A percentile compares a stretch with the other conserved stretches of the same genome.
Evolutionary conservation across 2,797 vertebrate genomes (phyloP).

Genomic region (Epinephelus awoara): DNA sequence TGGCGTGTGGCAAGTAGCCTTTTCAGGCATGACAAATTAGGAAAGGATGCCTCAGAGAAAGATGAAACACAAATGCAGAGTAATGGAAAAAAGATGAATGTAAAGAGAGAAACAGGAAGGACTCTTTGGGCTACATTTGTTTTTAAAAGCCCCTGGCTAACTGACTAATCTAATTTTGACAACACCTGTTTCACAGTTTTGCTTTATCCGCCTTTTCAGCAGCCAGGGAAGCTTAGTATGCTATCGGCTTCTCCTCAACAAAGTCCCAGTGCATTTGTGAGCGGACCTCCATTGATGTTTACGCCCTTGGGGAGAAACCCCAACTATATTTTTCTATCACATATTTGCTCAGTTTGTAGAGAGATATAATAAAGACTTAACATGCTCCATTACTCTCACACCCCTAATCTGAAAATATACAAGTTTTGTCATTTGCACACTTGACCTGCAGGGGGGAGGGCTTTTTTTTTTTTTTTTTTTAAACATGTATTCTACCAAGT

Average conservation of each 20-base stretch:
- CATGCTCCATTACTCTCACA: neutral
- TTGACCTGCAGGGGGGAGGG: neutral
- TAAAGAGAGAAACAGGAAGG: conserved; percentile 8
- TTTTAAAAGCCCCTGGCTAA: conserved; percentile 45
- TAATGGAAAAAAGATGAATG: conserved; percentile 25
- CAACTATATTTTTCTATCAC: conserved; percentile 18
- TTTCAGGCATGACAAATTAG: conserved; percentile 21
- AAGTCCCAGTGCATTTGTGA: conserved; percentile 31
- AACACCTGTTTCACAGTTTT: conserved; percentile 50
- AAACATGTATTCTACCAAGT: neutral
- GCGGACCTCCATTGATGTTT: conserved; percentile 38
- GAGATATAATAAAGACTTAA: conserved; percentile 26
- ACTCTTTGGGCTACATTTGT: conserved; percentile 24
- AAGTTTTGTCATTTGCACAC: conserved; percentile 5
- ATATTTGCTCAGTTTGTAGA: conserved; percentile 36
- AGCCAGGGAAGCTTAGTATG: conserved; percentile 14
- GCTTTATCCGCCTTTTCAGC: conserved; percentile 38
- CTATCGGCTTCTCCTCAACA: conserved; percentile 29
- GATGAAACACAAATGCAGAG: conserved; percentile 20
- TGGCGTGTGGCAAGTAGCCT: neutral
- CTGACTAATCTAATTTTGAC: conserved; percentile 42
- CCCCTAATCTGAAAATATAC: conserved; percentile 29
- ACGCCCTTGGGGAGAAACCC: conserved; percentile 18
- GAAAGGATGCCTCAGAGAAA: neutral
- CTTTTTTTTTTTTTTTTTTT: too few species aligned